Evolutionary conservation across 2,113 vertebrate genomes (phyloP), one percentile per base, ranked within the genome.

Genomic region (Festucalex cinctus): DNA sequence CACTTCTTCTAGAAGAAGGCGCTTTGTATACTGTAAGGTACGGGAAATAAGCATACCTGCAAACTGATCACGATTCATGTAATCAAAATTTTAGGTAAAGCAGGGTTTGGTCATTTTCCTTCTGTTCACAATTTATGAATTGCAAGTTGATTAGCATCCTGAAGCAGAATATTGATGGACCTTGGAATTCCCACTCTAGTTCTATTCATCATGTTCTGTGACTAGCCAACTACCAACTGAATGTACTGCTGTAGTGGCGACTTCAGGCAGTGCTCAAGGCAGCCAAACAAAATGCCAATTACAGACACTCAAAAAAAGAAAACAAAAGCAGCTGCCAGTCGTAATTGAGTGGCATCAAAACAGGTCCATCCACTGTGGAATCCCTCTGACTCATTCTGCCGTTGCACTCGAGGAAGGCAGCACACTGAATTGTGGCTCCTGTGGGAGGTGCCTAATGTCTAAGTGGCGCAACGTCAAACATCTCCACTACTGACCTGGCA

Each of bases 401-500:
- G 77, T 14, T n/a, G 46, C 32, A 61, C 80, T 75, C 78, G 65
- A 71, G 69, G 69, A 73, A 74, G 66, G 51, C 41, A 48, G 66
- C 49, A 46, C 71, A 78, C 61, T 61, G 14, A 36, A 13, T 32
- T 9, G 58, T 6, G 4, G 28, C 19, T 36, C 12, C 48, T 51
- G 48, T 51, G 48, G 48, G 48, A 51, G n/a, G 48, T 51, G 48
- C 20, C 48, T 51, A 22, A 22, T 51, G n/a, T 51, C 48, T 46
- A 3, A n/a, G 8, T 51, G n/a, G 48, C 9, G 48, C 20, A 1
- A 20, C 2, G 9, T 24, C 6, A 9, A 48, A 48, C 19, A 20
- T 17, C 41, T 64, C 13, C 53, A 56, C 54, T 83, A 93, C 92
- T 84, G 84, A 97, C 96, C 96, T 93, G 96, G 95, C 69, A 98